A percentile compares a stretch with the other conserved stretches of the same genome.
Conservation (phyloP, 2,888 invertebrate species). For the Drosophila borealis region DNA sequence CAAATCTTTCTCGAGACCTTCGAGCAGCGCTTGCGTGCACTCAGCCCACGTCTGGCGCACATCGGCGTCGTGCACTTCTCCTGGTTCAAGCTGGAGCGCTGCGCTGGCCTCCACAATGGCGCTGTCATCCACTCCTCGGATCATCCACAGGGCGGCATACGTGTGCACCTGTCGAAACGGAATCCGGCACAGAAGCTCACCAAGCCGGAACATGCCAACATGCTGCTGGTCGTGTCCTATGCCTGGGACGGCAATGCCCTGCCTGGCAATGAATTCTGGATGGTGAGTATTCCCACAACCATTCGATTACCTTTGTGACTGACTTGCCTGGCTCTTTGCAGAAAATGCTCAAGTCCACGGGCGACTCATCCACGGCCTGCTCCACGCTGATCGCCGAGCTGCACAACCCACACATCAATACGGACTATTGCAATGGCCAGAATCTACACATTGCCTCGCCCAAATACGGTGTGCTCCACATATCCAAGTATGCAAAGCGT, state of each 20-base stretch:
- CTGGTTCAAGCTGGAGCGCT: slow-evolving; percentile 86
- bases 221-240: slow-evolving; percentile 88
- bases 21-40: slow-evolving; percentile 86
- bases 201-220: slow-evolving; percentile 83
- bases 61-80: slow-evolving; percentile 89
- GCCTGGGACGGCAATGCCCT: slow-evolving; percentile 91
- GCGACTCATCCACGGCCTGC: slow-evolving; percentile 87
- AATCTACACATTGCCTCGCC: slow-evolving; percentile 86
- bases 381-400: slow-evolving; percentile 87
- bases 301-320: background rate
- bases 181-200: slow-evolving; percentile 86
- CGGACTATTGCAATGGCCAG: slow-evolving; percentile 85
- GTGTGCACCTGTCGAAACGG: slow-evolving; percentile 86
- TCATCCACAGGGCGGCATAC: slow-evolving; percentile 85
- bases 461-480: slow-evolving; percentile 80
- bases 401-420: slow-evolving; percentile 86
- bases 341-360: slow-evolving; percentile 84
- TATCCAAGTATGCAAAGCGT: slow-evolving; percentile 75
- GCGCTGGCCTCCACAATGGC: slow-evolving; percentile 86
- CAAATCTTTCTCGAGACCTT: slow-evolving; percentile 88
- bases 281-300: slow-evolving; percentile 74
- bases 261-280: slow-evolving; percentile 91
- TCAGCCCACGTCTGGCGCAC: slow-evolving; percentile 85
- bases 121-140: slow-evolving; percentile 70
- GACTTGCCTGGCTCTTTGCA: slow-evolving; percentile 25